Conservation (phyloP, 2,888 invertebrate species). For the Zygothrica quintamaculata region DNA sequence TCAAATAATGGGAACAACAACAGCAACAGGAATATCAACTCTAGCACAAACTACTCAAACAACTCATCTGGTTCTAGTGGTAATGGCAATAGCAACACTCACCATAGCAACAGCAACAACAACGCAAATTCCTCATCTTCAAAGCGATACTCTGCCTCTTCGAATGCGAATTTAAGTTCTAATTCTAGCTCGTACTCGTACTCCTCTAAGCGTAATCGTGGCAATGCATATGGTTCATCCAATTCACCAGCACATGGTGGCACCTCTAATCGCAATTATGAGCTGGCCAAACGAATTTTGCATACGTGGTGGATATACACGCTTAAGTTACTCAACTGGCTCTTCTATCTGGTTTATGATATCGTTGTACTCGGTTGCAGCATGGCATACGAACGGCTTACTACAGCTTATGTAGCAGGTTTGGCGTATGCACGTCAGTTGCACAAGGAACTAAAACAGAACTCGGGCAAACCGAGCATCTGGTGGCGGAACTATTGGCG, state of each 20-base stretch:
- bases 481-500: slow-evolving; percentile 83
- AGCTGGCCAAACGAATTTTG: slow-evolving; percentile 84
- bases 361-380: slow-evolving; percentile 90
- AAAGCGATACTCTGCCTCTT: slow-evolving; percentile 66
- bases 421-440: slow-evolving; percentile 76
- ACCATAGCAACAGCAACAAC: slow-evolving; percentile 32
- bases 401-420: slow-evolving; percentile 69
- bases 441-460: slow-evolving; percentile 82
- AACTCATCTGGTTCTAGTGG: slow-evolving; percentile 25
- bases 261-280: slow-evolving; percentile 85
- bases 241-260: slow-evolving; percentile 60
- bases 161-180: slow-evolving; percentile 66
- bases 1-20: slow-evolving; percentile 30
- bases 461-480: slow-evolving; percentile 83
- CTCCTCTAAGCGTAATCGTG: slow-evolving; percentile 77
- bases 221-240: slow-evolving; percentile 58
- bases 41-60: slow-evolving; percentile 61
- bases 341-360: slow-evolving; percentile 91
- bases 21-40: slow-evolving; percentile 21
- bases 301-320: slow-evolving; percentile 87
- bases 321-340: slow-evolving; percentile 89
- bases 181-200: slow-evolving; percentile 78
- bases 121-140: slow-evolving; percentile 67
- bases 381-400: slow-evolving; percentile 82
- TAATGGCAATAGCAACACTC: slow-evolving; percentile 37